These are phyloP conservation scores for Drosophila koepferae DNA, from an alignment of 2,888 invertebrate species.

Conservation along the genomic window DNA sequence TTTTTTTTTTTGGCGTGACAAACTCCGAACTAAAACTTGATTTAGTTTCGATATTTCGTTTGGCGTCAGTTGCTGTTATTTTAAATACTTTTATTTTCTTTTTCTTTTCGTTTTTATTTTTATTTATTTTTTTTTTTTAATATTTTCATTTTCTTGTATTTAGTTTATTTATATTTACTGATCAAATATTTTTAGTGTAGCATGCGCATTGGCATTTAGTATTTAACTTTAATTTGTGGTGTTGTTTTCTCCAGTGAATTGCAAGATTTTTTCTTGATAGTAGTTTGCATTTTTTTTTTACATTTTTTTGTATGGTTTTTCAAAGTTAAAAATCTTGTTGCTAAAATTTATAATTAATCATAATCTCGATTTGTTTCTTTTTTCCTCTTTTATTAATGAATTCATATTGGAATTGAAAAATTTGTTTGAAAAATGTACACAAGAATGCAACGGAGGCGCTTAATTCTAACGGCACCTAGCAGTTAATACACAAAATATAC, in stretches of 20 bases:
- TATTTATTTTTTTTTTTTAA: slow-evolving; percentile 21
- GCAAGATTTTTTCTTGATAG: slow-evolving; percentile 57
- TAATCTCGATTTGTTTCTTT: slow-evolving; percentile 17
- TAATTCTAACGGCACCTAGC: slow-evolving; percentile 70
- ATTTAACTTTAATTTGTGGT: slow-evolving; percentile 79
- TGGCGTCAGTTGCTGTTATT: slow-evolving; percentile 39
- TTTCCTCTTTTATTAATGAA: slow-evolving; percentile 20
- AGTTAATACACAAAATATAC: slow-evolving; percentile 71
- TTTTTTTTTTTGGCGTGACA: slow-evolving; percentile 46
- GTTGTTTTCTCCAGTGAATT: slow-evolving; percentile 84
- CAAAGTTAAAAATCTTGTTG: slow-evolving; percentile 74
- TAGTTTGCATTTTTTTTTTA: slow-evolving; percentile 39
- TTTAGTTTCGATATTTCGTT: slow-evolving; percentile 39
- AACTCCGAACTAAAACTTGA: slow-evolving; percentile 58
- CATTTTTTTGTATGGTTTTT: slow-evolving; percentile 35
- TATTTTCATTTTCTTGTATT: slow-evolving; percentile 28
- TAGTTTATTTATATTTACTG: slow-evolving; percentile 55
- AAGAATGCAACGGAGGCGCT: slow-evolving; percentile 70
- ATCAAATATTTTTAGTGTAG: slow-evolving; percentile 68
- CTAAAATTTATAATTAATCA: slow-evolving; percentile 58
- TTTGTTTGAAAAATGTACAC: slow-evolving; percentile 43
- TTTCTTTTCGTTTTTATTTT: slow-evolving; percentile 28
- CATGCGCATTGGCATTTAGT: slow-evolving; percentile 42
- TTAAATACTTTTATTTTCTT: slow-evolving; percentile 17
- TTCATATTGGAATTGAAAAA: slow-evolving; percentile 50